Base-by-base conservation (phyloP, 2,888 invertebrate species). In the Eupithecia centaureata region DNA sequence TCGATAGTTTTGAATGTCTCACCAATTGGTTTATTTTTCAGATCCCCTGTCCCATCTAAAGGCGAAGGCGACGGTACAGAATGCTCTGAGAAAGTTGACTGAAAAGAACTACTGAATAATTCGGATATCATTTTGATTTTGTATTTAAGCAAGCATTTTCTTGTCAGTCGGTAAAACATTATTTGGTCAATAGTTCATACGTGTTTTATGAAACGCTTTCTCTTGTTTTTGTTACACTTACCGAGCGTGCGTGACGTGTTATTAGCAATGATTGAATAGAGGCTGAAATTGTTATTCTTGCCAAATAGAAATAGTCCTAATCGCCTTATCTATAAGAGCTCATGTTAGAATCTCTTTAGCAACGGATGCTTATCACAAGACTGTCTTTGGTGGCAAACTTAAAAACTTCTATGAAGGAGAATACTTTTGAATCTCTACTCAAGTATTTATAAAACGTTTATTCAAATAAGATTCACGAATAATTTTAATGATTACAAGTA, bases 11-110 rank as follows among this genome's bases (percentile, higher is more conserved):
- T 61, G 27, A 69, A 58, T 42, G 63, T 65, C 56, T 67, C 67
- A 73, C 61, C 70, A 74, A 75, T 75, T 68, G 58, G 65, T 77
- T 82, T 82, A 77, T 75, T 80, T 92, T 93, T 82, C 92, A 93
- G 93, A 92, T 91, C 92, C 93, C 86, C 85, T 92, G 85, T 89
- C 92, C 75, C 92, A 92, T 77, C 91, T 91, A 89, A 93, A 92
- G 86, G 93, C 93, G 90, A 93, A 92, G 84, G 92, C 92, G 88
- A 93, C 92, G 79, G 93, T 93, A 82, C 93, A 93, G 92, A 93
- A 92, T 86, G 93, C 93, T 83, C 91, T 93, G 86, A 87, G 87
- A 91, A 93, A 91, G 85, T 85, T 92, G 88, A 92, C 93, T 93
- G 93, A 93, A 82, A 89, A 86, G 80, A 91, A 91, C 84, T 92